These are phyloP conservation scores for Caenorhabditis sp. DNA, from an alignment of 2,888 invertebrate genomes.

Conservation along the genomic window DNA sequence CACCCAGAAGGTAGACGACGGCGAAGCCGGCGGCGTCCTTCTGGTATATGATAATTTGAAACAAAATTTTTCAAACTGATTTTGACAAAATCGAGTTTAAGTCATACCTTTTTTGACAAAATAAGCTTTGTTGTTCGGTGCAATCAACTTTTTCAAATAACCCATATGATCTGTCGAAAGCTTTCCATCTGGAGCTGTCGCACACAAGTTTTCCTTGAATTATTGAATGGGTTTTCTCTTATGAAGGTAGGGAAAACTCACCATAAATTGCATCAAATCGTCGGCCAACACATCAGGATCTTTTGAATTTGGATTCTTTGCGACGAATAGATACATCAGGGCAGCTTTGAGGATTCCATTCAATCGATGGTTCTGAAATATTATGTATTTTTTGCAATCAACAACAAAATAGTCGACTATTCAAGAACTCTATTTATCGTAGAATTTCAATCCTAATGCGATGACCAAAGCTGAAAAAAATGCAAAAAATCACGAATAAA, in stretches of 20 bases:
- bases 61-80: too few species aligned
- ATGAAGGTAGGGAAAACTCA: background rate
- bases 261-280: constrained; percentile 26
- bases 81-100: too few species aligned
- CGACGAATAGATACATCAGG: constrained; percentile 33
- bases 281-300: constrained; percentile 20
- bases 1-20: too few species aligned
- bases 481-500: too few species aligned
- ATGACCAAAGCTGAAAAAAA: too few species aligned
- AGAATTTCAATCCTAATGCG: too few species aligned
- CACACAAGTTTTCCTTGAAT: background rate
- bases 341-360: constrained; percentile 19
- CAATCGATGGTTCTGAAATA: constrained; percentile 1
- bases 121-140: constrained; percentile 10
- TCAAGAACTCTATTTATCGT: too few species aligned
- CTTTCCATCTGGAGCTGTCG: constrained; percentile 1
- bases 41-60: too few species aligned
- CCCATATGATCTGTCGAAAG: constrained; percentile 2
- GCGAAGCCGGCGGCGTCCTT: too few species aligned
- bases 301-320: constrained; percentile 17
- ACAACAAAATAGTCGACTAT: background rate
- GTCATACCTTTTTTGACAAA: constrained; percentile 7
- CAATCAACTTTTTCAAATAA: constrained; percentile 13
- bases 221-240: background rate
- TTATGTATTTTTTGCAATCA: background rate